Conservation (phyloP, 1,140 invertebrate genomes). For the Pissodes strobi region DNA sequence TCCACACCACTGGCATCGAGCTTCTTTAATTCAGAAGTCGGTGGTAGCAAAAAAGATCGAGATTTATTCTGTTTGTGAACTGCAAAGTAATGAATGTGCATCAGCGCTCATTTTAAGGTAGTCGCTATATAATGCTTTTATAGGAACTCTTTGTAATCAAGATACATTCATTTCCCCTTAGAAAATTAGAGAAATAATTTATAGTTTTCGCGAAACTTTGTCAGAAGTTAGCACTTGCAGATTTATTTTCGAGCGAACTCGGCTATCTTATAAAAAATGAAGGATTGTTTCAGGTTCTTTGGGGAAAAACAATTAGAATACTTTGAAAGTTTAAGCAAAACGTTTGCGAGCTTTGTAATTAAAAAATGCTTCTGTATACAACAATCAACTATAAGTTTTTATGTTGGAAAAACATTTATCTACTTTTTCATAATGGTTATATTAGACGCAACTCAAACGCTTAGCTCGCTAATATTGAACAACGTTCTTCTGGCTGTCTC, state of each 20-base stretch:
- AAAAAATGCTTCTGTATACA: too few relatives aligned
- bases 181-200: constrained; percentile 14
- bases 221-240: not conserved
- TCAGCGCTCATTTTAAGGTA: constrained; percentile 21
- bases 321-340: too few relatives aligned
- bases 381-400: too few relatives aligned
- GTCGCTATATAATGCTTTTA: constrained; percentile 8
- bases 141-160: constrained; percentile 18
- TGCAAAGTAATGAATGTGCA: constrained; percentile 24
- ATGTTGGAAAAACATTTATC: too few relatives aligned
- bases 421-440: too few relatives aligned
- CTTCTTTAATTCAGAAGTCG: constrained; percentile 13
- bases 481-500: too few relatives aligned
- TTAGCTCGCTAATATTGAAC: too few relatives aligned
- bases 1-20: constrained; percentile 3
- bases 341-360: too few relatives aligned
- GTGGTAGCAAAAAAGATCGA: constrained; percentile 13
- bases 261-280: too few relatives aligned
- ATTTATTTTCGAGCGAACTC: not conserved
- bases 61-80: constrained; percentile 32
- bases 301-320: too few relatives aligned
- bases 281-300: too few relatives aligned
- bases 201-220: not conserved
- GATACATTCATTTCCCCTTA: constrained; percentile 5
- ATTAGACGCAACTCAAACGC: too few relatives aligned